Percentiles rank a stretch among this genome's conserved stretches.
phyloP scores from a whole-genome alignment of 2,888 invertebrate species.

The Drosophila demipolita region DNA sequence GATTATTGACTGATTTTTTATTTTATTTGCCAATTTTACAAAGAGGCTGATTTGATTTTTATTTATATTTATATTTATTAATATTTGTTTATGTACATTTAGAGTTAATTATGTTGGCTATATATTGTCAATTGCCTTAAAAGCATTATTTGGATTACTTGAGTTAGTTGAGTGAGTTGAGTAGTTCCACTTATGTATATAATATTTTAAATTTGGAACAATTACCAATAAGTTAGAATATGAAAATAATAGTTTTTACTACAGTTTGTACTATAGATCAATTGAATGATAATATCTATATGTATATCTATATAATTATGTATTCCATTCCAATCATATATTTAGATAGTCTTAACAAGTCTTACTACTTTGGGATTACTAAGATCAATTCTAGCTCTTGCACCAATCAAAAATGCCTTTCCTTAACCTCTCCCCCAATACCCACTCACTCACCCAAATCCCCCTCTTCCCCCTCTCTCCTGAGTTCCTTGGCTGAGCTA shows the following conservation, averaged over 20 bases:
- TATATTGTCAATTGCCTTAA: not conserved
- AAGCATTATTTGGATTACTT: not conserved
- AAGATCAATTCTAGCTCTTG: constrained; percentile 18
- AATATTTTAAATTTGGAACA: not conserved
- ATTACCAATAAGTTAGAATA: not conserved
- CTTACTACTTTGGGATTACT: not conserved
- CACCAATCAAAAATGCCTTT: constrained; percentile 40
- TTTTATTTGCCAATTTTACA: not conserved
- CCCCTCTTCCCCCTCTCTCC: not conserved
- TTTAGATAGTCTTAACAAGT: not conserved
- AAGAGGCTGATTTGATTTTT: not conserved
- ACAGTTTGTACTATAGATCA: too few relatives aligned
- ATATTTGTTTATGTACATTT: not conserved
- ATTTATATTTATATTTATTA: not conserved
- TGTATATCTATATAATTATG: too few relatives aligned
- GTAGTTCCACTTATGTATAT: not conserved
- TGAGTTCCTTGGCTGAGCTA: constrained; percentile 32
- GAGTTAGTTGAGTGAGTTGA: not conserved
- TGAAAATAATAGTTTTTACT: too few relatives aligned
- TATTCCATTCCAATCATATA: too few relatives aligned
- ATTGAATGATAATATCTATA: too few relatives aligned
- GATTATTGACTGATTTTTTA: constrained; percentile 28
- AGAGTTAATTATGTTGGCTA: not conserved
- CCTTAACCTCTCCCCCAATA: not conserved
- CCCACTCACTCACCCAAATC: not conserved